Base-by-base conservation (phyloP, 2,113 vertebrate species). In the Prietella phreatophila region DNA sequence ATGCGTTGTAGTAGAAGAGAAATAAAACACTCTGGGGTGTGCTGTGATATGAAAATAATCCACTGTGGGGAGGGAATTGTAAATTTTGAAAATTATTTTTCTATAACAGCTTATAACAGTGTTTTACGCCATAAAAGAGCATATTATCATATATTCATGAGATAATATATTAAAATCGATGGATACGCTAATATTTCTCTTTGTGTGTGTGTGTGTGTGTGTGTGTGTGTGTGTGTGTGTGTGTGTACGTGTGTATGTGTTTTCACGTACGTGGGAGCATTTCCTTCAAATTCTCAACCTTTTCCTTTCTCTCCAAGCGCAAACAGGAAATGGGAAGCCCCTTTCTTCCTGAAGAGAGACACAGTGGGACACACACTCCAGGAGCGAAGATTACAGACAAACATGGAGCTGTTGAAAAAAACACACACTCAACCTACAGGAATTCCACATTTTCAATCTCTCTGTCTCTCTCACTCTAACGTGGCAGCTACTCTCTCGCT, bases 241-340 rank as follows among this genome's bases (percentile, higher is more conserved):
- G 39, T 42, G 39, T 42, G 39, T 42, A 5, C 56, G 67, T 86
- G 85, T 73, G n/a, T 84, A 63, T 84, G 17, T 84, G 69, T 71
- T 83, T 82, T 79, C 69, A 50, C 84, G 71, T 25, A 39, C 36
- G 69, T 80, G 80, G 83, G 75, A 85, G 75, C 67, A 65, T 82
- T 84, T 88, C 85, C 86, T 86, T 84, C 61, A 60, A 81, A 71
- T 83, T 83, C 56, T 86, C 78, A 65, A 82, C 81, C 84, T 89
- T 85, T 89, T 90, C 91, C 85, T 92, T 92, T 89, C 90, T 81
- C 58, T 87, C 88, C 76, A 63, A 83, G 81, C 84, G 92, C 91
- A 95, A 94, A 94, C 93, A 93, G 93, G 92, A 95, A 94, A 89
- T 86, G 84, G 88, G 87, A 50, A 86, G 80, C 79, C 83, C 85